A percentile compares a stretch with the other conserved stretches of the same genome.
Evolutionary conservation across 2,797 vertebrate genomes (phyloP).

Genomic region (Phylloscopus collybita): DNA sequence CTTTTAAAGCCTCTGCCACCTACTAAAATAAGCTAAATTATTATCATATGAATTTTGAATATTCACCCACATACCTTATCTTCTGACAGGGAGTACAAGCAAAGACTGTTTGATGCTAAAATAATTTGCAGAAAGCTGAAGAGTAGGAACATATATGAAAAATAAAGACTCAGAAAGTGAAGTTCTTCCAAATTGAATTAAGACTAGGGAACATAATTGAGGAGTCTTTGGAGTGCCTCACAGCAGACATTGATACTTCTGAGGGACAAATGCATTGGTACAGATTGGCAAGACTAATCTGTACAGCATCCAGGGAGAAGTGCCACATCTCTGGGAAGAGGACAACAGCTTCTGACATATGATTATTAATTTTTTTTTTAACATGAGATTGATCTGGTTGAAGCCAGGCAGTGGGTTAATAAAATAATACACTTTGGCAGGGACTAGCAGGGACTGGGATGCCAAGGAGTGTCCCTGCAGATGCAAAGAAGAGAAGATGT

Average conservation of each 20-base stretch:
- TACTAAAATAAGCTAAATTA: neutral
- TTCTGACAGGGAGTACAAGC: neutral
- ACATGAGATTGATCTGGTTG: neutral
- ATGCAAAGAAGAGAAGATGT: neutral
- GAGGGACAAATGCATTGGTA: neutral
- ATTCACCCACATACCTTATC: neutral
- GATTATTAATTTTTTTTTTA: neutral
- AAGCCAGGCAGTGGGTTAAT: neutral
- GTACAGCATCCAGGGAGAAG: neutral
- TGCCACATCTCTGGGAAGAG: neutral
- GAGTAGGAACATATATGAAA: neutral
- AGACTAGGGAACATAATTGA: neutral
- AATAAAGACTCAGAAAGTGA: neutral
- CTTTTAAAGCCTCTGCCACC: neutral
- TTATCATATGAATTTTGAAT: neutral
- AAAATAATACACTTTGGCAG: neutral
- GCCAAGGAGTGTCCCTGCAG: neutral
- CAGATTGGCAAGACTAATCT: neutral
- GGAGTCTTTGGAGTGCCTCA: neutral
- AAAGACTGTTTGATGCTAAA: neutral
- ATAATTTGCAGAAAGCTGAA: neutral
- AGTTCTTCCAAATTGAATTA: neutral
- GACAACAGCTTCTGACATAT: neutral
- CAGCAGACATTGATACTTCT: neutral
- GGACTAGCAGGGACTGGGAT: neutral